A percentile compares a stretch with the other conserved stretches of the same genome.
These are phyloP conservation scores for Nyctereutes procyonoides DNA, from an alignment of 2,113 vertebrate species.

Conservation along the genomic window DNA sequence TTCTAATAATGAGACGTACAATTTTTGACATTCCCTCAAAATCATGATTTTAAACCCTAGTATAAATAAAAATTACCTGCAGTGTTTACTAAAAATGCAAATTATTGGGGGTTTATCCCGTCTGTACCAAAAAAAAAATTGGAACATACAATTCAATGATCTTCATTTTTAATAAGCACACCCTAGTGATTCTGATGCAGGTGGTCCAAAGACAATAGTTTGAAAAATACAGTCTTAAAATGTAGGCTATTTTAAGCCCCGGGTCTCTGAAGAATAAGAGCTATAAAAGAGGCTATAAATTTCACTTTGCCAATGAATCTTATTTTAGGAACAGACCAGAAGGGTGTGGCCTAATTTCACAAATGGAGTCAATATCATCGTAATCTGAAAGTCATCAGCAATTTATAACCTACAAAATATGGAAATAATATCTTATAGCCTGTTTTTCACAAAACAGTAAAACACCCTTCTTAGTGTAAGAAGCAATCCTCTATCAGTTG, in stretches of 20 bases:
- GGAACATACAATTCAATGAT: not conserved
- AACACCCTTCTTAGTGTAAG: not conserved
- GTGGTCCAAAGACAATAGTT: constrained; percentile 32
- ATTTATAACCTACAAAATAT: constrained; percentile 61
- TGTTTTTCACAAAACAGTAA: constrained; percentile 14
- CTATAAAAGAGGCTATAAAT: constrained; percentile 57
- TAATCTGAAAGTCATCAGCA: constrained; percentile 46
- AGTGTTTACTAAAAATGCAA: constrained; percentile 13
- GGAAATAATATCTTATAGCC: not conserved
- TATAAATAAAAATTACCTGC: constrained; percentile 11
- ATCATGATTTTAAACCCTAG: not conserved
- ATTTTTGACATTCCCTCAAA: not conserved
- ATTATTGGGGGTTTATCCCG: not conserved
- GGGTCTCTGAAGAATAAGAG: constrained; percentile 47
- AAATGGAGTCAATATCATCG: constrained; percentile 57
- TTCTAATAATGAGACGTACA: not conserved
- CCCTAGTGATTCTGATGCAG: not conserved
- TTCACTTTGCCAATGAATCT: constrained; percentile 56
- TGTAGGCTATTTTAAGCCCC: constrained; percentile 54
- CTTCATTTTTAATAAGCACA: constrained; percentile 49
- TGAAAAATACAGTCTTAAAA: constrained; percentile 55
- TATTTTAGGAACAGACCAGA: constrained; percentile 64
- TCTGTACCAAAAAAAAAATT: not conserved
- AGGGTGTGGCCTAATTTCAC: constrained; percentile 64
- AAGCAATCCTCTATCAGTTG: not conserved